phyloP scores from a whole-genome alignment of 2,113 vertebrate genomes.

The Aphyosemion australe region DNA sequence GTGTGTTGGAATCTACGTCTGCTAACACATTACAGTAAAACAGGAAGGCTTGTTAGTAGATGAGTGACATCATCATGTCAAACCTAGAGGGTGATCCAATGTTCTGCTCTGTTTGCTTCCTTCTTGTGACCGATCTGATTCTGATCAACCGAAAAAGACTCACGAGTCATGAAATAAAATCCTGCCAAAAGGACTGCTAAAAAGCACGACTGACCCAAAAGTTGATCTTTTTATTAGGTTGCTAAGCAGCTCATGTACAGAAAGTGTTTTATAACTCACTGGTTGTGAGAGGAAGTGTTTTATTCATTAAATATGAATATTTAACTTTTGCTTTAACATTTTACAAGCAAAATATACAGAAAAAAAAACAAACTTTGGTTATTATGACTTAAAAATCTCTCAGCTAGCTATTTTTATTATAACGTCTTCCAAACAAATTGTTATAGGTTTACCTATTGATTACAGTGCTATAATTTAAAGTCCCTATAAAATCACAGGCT shows the following conservation, averaged over 20 bases:
- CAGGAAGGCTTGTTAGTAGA: neutral
- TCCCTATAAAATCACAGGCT: neutral
- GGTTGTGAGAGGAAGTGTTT: neutral
- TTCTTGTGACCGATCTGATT: neutral
- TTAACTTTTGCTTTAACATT: neutral
- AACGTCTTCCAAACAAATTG: neutral
- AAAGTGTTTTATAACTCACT: neutral
- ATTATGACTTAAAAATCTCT: too few relatives aligned
- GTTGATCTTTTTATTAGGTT: neutral
- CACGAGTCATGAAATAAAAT: neutral
- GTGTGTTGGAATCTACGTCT: conserved; percentile 50
- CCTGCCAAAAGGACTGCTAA: neutral
- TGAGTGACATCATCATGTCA: neutral
- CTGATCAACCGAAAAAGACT: too few relatives aligned
- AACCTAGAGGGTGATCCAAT: conserved; percentile 27
- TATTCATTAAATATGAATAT: neutral
- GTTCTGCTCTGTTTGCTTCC: conserved; percentile 8
- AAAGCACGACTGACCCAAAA: neutral
- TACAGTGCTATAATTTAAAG: neutral
- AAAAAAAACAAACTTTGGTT: too few relatives aligned
- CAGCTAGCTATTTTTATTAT: too few relatives aligned
- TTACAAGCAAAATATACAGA: neutral
- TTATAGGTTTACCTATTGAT: neutral
- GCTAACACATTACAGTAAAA: conserved; percentile 13
- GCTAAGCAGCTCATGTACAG: neutral